Evolutionary conservation across 2,797 vertebrate genomes (phyloP), one percentile per base, ranked within the genome.

Genomic region (Bradypodion pumilum): DNA sequence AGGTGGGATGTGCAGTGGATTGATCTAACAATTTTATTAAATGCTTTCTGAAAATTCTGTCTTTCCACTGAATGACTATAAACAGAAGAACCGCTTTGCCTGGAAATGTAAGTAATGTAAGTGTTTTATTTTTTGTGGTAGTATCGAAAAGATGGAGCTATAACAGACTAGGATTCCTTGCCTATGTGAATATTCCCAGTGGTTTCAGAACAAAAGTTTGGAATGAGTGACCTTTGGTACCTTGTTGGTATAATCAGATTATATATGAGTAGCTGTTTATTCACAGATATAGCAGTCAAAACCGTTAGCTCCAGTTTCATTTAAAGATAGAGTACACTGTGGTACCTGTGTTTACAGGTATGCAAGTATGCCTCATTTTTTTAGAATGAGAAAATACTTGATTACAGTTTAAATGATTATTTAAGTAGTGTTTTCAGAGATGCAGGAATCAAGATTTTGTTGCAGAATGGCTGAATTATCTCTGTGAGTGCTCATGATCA

Each of bases 401-500:
- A 94, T 94, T 94, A 92, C 92, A 93, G 91, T 82, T 92, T 92
- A 94, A 93, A 93, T 93, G 92, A 92, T 93, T 91, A 88, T 89
- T 92, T 94, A 93, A 94, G 90, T 92, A 83, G 65, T 94, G 90
- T 94, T 94, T 94, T 93, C 89, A 89, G 88, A 90, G 91, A 81
- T 88, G 69, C 91, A 88, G 79, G 90, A 94, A 94, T 93, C 93
- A 94, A 92, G 90, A 87, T 83, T 90, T 92, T 92, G 86, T 89
- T 90, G 91, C 91, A 94, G 93, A 92, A 91, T 91, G 93, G 87
- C 90, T 93, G 93, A 92, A 94, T 94, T 94, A 94, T 93, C 90
- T 91, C 91, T 91, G 92, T 92, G 89, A 92, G 92, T 92, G 91
- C 93, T 93, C 93, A 94, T 87, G 91, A 92, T 93, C 92, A 91